Conservation (phyloP, 1,140 invertebrate genomes). For the Batillaria attramentaria region DNA sequence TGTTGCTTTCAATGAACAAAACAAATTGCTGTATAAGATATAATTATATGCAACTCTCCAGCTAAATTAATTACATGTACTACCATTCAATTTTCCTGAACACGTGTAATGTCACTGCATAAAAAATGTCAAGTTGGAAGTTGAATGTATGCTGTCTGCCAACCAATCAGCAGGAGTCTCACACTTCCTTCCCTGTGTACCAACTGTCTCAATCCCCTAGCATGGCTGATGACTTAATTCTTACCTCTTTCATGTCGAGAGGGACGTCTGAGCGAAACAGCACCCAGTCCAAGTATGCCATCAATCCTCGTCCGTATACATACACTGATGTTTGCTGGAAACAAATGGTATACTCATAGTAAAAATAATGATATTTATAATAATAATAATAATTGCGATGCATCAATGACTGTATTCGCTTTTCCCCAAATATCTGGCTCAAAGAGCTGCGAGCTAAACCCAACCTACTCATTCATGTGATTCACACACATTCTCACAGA, state of each 20-base stretch:
- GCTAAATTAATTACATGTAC: background rate
- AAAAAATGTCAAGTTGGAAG: background rate
- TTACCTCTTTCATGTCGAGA: conserved; percentile 45
- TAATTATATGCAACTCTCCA: background rate
- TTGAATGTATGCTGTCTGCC: background rate
- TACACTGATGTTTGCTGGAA: conserved; percentile 35
- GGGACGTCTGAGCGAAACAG: conserved; percentile 45
- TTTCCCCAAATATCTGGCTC: too few species aligned
- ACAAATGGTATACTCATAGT: too few species aligned
- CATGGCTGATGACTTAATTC: background rate
- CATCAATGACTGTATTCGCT: too few species aligned
- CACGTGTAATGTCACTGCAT: background rate
- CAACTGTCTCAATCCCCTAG: background rate
- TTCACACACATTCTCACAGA: too few species aligned
- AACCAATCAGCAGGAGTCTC: background rate
- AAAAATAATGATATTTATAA: too few species aligned
- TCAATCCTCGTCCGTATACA: conserved; percentile 42
- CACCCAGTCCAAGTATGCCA: conserved; percentile 43
- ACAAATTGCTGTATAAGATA: background rate
- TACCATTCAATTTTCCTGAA: background rate
- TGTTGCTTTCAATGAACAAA: background rate
- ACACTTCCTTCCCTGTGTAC: background rate
- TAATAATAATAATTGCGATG: too few species aligned
- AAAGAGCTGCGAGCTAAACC: too few species aligned
- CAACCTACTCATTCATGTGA: too few species aligned